Conservation (phyloP, 2,113 vertebrate species). For the Conger conger region DNA sequence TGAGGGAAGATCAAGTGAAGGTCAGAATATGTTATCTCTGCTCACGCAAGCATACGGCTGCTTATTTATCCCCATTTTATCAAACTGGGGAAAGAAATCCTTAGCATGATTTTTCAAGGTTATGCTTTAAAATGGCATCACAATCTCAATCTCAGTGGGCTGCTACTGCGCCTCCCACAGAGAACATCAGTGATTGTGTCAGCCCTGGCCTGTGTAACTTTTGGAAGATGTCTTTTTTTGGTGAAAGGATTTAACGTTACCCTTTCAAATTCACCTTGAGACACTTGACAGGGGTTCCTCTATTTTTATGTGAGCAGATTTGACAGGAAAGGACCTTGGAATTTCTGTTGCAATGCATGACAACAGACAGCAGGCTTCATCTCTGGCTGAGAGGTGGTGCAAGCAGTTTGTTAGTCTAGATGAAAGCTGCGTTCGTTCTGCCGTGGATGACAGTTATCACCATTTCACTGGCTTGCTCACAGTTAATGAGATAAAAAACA, state of each 20-base stretch:
- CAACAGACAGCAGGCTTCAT: not conserved
- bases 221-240: not conserved
- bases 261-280: not conserved
- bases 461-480: slow-evolving; percentile 42
- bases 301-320: not conserved
- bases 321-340: not conserved
- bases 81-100: not conserved
- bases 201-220: not conserved
- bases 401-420: slow-evolving; percentile 40
- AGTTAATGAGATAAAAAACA: slow-evolving; percentile 60
- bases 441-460: slow-evolving; percentile 53
- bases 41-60: slow-evolving; percentile 31
- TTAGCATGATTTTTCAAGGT: not conserved
- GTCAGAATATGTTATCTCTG: slow-evolving; percentile 60
- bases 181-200: not conserved
- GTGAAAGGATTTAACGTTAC: not conserved
- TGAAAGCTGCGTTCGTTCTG: slow-evolving; percentile 42
- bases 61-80: not conserved
- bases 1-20: slow-evolving; percentile 65
- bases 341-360: not conserved
- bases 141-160: not conserved
- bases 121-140: not conserved
- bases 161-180: not conserved
- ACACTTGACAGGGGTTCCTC: not conserved
- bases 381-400: not conserved